Evolutionary conservation across 2,797 vertebrate genomes (phyloP).

Genomic region (Takifugu rubripes): DNA sequence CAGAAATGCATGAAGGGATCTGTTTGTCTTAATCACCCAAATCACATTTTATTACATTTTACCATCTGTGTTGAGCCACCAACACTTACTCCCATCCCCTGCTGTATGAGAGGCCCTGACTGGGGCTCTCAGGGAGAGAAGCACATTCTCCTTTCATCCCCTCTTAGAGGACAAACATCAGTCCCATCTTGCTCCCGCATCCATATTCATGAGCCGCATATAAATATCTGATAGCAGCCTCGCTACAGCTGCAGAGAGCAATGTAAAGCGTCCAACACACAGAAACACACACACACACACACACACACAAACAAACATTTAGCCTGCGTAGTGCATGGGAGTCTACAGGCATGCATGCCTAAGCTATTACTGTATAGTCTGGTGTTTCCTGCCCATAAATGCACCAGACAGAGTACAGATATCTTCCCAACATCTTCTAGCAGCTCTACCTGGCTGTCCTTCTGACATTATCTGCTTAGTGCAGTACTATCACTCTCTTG

Average conservation of each 20-base stretch:
- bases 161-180: constrained; percentile 86
- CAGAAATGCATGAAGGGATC: constrained; percentile 37
- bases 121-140: constrained; percentile 71
- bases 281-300: constrained; percentile 3
- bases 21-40: constrained; percentile 49
- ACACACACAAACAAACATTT: constrained; percentile 25
- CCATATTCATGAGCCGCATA: constrained; percentile 84
- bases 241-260: constrained; percentile 76
- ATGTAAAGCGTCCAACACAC: constrained; percentile 40
- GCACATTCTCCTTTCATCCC: constrained; percentile 81
- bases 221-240: constrained; percentile 83
- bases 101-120: constrained; percentile 60
- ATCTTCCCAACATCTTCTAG: constrained; percentile 46
- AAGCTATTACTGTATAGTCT: constrained; percentile 28
- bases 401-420: constrained; percentile 49
- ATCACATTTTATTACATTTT: constrained; percentile 61
- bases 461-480: constrained; percentile 74
- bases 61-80: constrained; percentile 51
- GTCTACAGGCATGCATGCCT: constrained; percentile 19
- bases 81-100: constrained; percentile 32
- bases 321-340: constrained; percentile 20
- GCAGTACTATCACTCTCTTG: constrained; percentile 62
- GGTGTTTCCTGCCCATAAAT: constrained; percentile 15
- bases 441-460: constrained; percentile 49
- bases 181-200: constrained; percentile 75